Conservation (phyloP, 2,888 invertebrate species). For the Tortrix viridana region DNA sequence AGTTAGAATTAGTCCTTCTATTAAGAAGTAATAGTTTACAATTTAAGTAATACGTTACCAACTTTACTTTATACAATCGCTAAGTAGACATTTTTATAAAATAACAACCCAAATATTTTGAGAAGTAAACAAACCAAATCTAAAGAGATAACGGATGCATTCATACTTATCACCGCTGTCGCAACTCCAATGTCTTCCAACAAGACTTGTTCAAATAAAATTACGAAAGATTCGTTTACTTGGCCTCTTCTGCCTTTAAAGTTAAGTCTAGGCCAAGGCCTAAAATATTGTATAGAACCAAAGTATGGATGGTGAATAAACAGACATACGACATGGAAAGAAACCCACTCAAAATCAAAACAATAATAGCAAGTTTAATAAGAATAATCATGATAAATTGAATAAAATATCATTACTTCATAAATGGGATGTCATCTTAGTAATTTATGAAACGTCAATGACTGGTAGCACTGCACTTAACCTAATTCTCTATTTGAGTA, state of each 20-base stretch:
- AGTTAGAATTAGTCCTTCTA: too few relatives aligned
- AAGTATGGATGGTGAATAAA: conserved; percentile 29
- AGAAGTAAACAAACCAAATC: conserved; percentile 21
- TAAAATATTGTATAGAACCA: conserved; percentile 14
- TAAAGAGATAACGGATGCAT: conserved; percentile 24
- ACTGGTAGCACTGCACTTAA: too few relatives aligned
- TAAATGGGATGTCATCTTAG: background rate
- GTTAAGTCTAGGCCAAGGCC: conserved; percentile 32
- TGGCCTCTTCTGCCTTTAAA: conserved; percentile 18
- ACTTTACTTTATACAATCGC: too few relatives aligned
- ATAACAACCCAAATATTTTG: conserved; percentile 1
- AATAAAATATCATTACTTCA: background rate
- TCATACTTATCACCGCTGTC: conserved; percentile 22
- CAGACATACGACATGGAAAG: conserved; percentile 28
- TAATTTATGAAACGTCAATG: too few relatives aligned
- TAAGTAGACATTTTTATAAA: conserved; percentile 4
- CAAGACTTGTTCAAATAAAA: conserved; percentile 33
- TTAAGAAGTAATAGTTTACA: too few relatives aligned
- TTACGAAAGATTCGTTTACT: conserved; percentile 28
- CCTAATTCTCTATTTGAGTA: too few relatives aligned
- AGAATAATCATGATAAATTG: conserved; percentile 9
- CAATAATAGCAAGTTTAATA: conserved; percentile 13
- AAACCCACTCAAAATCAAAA: conserved; percentile 26
- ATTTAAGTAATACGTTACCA: too few relatives aligned
- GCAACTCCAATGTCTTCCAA: conserved; percentile 33